Conservation (phyloP, 2,888 invertebrate genomes). For the Sesamia inferens region DNA sequence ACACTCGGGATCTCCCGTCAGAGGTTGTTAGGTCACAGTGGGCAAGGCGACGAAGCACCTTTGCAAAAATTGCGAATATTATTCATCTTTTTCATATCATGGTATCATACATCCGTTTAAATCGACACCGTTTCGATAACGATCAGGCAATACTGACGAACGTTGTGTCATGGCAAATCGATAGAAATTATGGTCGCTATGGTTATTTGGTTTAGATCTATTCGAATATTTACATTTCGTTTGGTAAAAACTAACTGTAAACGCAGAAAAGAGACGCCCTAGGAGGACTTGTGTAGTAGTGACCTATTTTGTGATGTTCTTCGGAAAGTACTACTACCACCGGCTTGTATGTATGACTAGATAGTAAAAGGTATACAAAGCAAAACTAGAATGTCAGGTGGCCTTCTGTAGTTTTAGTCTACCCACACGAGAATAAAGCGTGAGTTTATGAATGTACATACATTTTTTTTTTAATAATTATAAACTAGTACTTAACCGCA, state of each 20-base stretch:
- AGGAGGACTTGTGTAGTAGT: neutral
- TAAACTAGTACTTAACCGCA: too few species aligned
- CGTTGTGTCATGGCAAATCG: conserved; percentile 43
- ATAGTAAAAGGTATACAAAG: neutral
- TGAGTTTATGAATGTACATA: neutral
- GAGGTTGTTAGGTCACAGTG: conserved; percentile 46
- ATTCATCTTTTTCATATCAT: conserved; percentile 55
- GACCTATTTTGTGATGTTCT: neutral
- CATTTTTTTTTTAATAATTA: too few species aligned
- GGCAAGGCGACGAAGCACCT: conserved; percentile 37
- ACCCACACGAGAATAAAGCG: neutral
- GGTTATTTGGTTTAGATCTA: conserved; percentile 11
- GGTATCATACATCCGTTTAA: conserved; percentile 37
- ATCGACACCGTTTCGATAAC: conserved; percentile 48
- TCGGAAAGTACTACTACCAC: neutral
- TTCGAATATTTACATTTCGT: neutral
- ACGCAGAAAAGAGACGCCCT: neutral
- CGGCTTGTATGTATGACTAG: neutral
- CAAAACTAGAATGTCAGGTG: neutral
- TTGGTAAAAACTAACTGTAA: neutral
- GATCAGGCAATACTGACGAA: conserved; percentile 52
- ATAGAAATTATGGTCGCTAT: conserved; percentile 22
- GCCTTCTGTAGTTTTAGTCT: neutral
- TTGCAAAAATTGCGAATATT: conserved; percentile 46
- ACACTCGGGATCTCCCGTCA: conserved; percentile 16